phyloP scores from a whole-genome alignment of 2,113 vertebrate species.

The Capreolus pygargus region DNA sequence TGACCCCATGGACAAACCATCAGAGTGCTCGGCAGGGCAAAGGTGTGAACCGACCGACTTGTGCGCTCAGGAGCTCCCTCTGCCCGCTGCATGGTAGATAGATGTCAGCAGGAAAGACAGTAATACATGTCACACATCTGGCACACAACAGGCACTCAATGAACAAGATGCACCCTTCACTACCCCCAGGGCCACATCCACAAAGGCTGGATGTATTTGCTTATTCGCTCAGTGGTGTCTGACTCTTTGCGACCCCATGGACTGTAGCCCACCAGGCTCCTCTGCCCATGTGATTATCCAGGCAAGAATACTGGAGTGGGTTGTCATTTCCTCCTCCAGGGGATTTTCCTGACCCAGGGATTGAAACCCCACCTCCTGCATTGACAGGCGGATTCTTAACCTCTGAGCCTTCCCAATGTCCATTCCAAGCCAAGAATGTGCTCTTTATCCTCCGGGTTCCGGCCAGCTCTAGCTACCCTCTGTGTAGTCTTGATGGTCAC shows the following conservation, averaged over 20 bases:
- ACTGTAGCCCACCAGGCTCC: neutral
- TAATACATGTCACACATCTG: fast-evolving
- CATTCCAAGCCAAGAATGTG: neutral
- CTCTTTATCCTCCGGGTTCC: neutral
- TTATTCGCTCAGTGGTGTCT: neutral
- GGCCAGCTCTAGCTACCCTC: neutral
- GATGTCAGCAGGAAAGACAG: neutral
- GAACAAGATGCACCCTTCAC: fast-evolving
- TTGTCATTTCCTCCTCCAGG: neutral
- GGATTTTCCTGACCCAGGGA: neutral
- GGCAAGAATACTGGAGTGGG: neutral
- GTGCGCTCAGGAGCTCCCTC: fast-evolving
- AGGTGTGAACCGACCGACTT: neutral
- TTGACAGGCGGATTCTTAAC: neutral
- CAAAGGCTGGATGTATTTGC: neutral
- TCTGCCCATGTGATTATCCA: neutral
- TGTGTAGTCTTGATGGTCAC: neutral
- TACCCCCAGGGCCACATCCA: fast-evolving
- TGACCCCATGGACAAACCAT: neutral
- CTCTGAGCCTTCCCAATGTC: neutral
- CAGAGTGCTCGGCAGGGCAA: neutral
- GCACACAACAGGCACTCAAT: neutral
- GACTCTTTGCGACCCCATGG: neutral
- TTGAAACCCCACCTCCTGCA: neutral
- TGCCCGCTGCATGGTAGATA: neutral